Conservation (phyloP, 2,797 vertebrate species). For the Dendrocincla tyrannina region DNA sequence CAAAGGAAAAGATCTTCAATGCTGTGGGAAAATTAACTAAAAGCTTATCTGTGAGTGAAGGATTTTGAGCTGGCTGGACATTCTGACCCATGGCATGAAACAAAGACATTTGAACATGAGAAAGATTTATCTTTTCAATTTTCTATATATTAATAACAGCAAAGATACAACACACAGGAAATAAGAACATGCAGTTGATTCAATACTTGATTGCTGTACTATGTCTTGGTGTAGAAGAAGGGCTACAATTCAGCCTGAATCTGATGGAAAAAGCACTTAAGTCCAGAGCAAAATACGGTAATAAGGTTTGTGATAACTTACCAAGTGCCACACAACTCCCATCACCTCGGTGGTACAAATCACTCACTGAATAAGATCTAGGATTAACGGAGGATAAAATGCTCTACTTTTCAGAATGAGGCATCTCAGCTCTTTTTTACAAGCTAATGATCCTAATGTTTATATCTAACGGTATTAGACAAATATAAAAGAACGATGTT, state of each 20-base stretch:
- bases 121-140: neutral
- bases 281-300: neutral
- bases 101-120: neutral
- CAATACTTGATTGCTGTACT: neutral
- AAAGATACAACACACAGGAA: neutral
- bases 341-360: neutral
- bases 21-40: neutral
- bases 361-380: neutral
- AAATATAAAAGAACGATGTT: neutral
- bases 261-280: neutral
- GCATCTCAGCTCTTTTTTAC: neutral
- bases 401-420: neutral
- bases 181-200: neutral
- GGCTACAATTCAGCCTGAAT: neutral
- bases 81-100: neutral
- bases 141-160: neutral
- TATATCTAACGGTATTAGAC: neutral
- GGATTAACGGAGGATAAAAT: conserved; percentile 27
- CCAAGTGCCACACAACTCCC: neutral
- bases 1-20: neutral
- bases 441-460: conserved; percentile 2
- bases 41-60: neutral
- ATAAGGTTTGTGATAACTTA: neutral
- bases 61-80: neutral
- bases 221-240: neutral